These are phyloP conservation scores for Epizoanthus illoricatus DNA, from an alignment of 92 coral and sea anemone genomes.

Conservation along the genomic window DNA sequence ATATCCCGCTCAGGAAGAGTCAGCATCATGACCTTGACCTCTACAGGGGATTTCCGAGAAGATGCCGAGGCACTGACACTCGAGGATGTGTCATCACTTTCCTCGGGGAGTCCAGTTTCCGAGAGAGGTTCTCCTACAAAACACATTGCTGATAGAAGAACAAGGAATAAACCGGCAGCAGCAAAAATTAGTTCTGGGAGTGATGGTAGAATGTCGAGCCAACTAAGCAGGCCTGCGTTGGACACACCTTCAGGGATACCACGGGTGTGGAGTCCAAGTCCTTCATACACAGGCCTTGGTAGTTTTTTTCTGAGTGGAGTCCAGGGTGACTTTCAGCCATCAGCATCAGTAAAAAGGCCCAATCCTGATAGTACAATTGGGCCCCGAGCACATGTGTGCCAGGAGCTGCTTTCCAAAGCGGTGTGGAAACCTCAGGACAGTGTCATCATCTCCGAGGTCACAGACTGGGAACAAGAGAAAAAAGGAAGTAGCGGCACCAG, in stretches of 20 bases:
- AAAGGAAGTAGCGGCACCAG: slow-evolving; percentile 3
- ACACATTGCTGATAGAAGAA: not conserved
- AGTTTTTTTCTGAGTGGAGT: slow-evolving; percentile 90
- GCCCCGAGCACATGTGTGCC: slow-evolving; percentile 47
- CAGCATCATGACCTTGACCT: slow-evolving; percentile 72
- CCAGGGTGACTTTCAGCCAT: slow-evolving; percentile 39
- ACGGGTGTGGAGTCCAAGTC: slow-evolving; percentile 89
- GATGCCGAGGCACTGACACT: slow-evolving; percentile 51
- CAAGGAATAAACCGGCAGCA: not conserved
- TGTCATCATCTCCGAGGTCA: slow-evolving; percentile 45
- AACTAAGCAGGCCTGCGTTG: not conserved
- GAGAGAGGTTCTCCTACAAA: slow-evolving; percentile 16
- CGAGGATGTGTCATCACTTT: slow-evolving; percentile 49
- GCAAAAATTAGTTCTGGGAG: not conserved
- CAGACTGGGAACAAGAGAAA: slow-evolving; percentile 15
- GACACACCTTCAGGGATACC: not conserved
- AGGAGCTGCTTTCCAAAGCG: slow-evolving; percentile 52
- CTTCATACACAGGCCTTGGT: slow-evolving; percentile 71
- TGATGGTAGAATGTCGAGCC: not conserved
- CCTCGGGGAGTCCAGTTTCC: slow-evolving; percentile 42
- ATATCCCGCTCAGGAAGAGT: slow-evolving; percentile 70
- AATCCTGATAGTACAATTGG: slow-evolving; percentile 6
- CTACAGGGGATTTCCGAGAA: slow-evolving; percentile 70
- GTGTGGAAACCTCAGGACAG: slow-evolving; percentile 90
- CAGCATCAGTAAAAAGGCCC: not conserved